These are phyloP conservation scores for Acanthornis magna DNA, from an alignment of 2,797 vertebrate species.

Conservation along the genomic window DNA sequence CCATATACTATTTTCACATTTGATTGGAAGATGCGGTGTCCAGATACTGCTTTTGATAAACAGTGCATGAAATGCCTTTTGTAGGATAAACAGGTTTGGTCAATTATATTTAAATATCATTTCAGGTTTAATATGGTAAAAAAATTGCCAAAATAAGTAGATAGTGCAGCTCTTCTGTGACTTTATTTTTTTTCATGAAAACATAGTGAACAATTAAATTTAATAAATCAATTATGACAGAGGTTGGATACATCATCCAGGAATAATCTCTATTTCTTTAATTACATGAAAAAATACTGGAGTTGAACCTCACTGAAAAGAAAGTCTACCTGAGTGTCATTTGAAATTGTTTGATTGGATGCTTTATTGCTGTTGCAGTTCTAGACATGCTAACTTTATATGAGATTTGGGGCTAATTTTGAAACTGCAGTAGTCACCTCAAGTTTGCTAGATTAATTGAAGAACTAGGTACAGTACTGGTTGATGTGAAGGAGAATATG, in stretches of 20 bases:
- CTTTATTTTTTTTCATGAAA: background rate
- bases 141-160: background rate
- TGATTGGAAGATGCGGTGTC: background rate
- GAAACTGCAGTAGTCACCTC: background rate
- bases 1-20: background rate
- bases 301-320: background rate
- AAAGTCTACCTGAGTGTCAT: background rate
- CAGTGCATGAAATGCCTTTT: background rate
- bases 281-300: background rate
- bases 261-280: background rate
- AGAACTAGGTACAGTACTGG: background rate
- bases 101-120: background rate
- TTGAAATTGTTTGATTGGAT: background rate
- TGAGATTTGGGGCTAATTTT: background rate
- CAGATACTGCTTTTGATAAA: background rate
- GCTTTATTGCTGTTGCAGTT: background rate
- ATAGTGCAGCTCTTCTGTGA: background rate
- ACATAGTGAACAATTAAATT: background rate
- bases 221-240: background rate
- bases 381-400: background rate
- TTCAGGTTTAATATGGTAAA: background rate
- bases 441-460: background rate
- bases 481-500: background rate
- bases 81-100: background rate
- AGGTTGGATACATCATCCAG: background rate